These are phyloP conservation scores for Eustalomyia histrio DNA, from an alignment of 2,888 invertebrate genomes.

Conservation along the genomic window DNA sequence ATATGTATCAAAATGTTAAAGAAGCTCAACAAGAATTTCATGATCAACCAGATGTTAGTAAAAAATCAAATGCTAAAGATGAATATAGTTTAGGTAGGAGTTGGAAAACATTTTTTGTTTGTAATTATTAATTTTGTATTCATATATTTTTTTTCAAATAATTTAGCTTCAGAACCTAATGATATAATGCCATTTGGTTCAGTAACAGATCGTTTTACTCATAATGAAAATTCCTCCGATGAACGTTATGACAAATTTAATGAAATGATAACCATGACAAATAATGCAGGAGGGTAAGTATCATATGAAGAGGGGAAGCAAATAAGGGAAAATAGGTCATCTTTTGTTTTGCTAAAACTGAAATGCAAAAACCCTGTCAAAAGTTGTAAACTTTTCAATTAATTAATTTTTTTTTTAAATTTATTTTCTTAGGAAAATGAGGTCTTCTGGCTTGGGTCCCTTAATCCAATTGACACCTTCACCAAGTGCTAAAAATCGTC, in stretches of 20 bases:
- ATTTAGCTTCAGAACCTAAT: conserved; percentile 78
- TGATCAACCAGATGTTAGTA: conserved; percentile 82
- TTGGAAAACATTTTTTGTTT: background rate
- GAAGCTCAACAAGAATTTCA: conserved; percentile 95
- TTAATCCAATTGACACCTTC: conserved; percentile 78
- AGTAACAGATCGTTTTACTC: conserved; percentile 76
- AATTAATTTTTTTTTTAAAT: no score
- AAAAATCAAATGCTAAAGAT: conserved; percentile 81
- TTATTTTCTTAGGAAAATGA: conserved; percentile 66
- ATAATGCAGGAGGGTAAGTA: conserved; percentile 71
- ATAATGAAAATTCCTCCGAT: conserved; percentile 76
- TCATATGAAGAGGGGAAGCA: no score
- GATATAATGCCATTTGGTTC: conserved; percentile 77
- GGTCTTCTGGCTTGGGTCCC: conserved; percentile 74
- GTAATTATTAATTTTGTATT: background rate
- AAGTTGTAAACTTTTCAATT: no score
- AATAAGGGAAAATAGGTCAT: no score
- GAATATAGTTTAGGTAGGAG: conserved; percentile 83
- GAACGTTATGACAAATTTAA: conserved; percentile 79
- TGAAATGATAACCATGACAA: conserved; percentile 74
- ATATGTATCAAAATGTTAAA: conserved; percentile 98
- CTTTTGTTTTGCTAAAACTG: background rate
- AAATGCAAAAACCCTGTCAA: no score
- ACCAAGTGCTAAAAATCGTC: conserved; percentile 81
- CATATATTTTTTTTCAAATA: background rate